phyloP scores from a whole-genome alignment of 2,797 vertebrate species.

The Saxicola maurus region DNA sequence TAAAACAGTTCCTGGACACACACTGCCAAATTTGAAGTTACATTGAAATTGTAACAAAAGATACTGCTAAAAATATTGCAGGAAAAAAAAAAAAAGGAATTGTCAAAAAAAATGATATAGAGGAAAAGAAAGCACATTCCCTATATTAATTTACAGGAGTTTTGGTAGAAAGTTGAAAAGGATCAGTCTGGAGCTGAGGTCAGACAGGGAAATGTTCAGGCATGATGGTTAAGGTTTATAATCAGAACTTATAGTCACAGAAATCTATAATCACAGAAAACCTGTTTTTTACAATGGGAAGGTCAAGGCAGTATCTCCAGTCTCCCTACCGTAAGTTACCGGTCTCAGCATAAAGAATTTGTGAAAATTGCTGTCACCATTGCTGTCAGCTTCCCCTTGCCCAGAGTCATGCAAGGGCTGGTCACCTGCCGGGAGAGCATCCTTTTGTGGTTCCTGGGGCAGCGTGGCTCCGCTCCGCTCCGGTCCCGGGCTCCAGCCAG shows the following conservation, averaged over 20 bases:
- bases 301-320: neutral
- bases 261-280: neutral
- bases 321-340: neutral
- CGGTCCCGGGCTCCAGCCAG: neutral
- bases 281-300: neutral
- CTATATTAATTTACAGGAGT: neutral
- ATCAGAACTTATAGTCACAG: neutral
- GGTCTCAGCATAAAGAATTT: neutral
- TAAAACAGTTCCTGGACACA: neutral
- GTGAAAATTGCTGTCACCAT: neutral
- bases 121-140: neutral
- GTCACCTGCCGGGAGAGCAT: neutral
- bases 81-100: accelerated
- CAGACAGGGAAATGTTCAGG: neutral
- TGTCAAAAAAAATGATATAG: neutral
- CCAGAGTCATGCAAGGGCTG: neutral
- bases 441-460: accelerated
- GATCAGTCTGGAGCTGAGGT: neutral
- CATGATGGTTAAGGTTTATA: neutral
- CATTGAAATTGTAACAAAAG: neutral
- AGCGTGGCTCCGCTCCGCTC: accelerated
- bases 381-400: neutral
- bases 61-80: neutral
- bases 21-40: neutral
- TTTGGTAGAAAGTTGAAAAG: neutral